Conservation (phyloP, 2,888 invertebrate genomes). For the Tachina fera region DNA sequence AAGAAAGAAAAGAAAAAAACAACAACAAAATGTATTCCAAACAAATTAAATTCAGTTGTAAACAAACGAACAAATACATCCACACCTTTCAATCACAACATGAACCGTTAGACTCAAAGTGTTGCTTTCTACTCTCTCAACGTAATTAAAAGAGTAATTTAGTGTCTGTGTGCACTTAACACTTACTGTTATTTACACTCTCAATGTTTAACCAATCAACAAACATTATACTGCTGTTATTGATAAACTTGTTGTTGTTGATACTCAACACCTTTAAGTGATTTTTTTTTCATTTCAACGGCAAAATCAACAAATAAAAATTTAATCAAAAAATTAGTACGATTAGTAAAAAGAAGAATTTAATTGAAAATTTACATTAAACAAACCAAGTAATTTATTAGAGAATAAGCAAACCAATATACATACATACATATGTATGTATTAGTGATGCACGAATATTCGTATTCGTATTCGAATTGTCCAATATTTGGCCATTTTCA, state of each 20-base stretch:
- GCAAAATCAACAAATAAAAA: slow-evolving; percentile 9
- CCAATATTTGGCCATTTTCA: no score
- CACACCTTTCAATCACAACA: background rate
- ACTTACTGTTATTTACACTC: slow-evolving; percentile 24
- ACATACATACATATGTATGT: no score
- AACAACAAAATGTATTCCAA: background rate
- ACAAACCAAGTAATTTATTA: background rate
- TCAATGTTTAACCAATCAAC: slow-evolving; percentile 42
- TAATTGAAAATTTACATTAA: slow-evolving; percentile 11
- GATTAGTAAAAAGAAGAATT: background rate
- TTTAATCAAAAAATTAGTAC: background rate
- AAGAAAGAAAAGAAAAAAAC: background rate
- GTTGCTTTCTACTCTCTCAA: slow-evolving; percentile 7
- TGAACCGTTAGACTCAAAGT: slow-evolving; percentile 14
- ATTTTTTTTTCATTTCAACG: background rate
- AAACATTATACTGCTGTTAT: slow-evolving; percentile 7
- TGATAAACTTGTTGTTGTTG: slow-evolving; percentile 22
- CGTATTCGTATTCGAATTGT: no score
- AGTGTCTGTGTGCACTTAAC: slow-evolving; percentile 7
- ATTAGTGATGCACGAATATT: no score
- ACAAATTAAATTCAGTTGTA: slow-evolving; percentile 34
- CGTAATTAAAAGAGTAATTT: slow-evolving; percentile 25
- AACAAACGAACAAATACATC: slow-evolving; percentile 7
- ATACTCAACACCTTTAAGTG: slow-evolving; percentile 13
- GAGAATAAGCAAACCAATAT: background rate